Conservation (phyloP, 2,888 invertebrate species). For the Lasioglossum zephyrum region DNA sequence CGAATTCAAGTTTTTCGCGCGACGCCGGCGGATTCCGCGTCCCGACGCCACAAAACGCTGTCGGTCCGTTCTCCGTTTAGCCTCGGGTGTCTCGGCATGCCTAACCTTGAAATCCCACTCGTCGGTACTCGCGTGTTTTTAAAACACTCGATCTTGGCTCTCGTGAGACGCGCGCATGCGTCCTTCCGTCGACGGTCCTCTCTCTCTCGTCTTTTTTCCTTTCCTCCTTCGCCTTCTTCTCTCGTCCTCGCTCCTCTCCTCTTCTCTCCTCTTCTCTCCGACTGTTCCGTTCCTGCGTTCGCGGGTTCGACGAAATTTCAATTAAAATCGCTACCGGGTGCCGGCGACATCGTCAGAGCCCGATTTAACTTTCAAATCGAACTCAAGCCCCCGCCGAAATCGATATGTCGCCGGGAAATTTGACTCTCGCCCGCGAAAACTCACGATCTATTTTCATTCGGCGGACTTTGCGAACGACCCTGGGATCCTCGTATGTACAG, state of each 20-base stretch:
- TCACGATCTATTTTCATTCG: not conserved
- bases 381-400: not conserved
- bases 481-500: not conserved
- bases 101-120: conserved; percentile 80
- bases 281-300: conserved; percentile 28
- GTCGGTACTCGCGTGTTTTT: conserved; percentile 74
- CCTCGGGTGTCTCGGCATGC: conserved; percentile 72
- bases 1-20: conserved; percentile 10
- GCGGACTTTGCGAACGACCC: not conserved
- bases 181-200: conserved; percentile 37
- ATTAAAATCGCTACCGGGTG: conserved; percentile 44
- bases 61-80: conserved; percentile 60
- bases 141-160: conserved; percentile 65
- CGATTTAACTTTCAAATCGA: conserved; percentile 32
- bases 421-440: not conserved
- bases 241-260: conserved; percentile 15
- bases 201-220: conserved; percentile 37
- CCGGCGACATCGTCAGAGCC: conserved; percentile 26
- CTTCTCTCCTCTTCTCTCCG: not conserved
- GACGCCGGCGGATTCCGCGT: conserved; percentile 14
- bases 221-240: conserved; percentile 21
- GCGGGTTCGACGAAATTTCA: conserved; percentile 56
- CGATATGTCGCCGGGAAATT: not conserved
- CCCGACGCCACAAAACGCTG: conserved; percentile 53
- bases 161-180: conserved; percentile 59